Evolutionary conservation across 2,888 invertebrate genomes (phyloP).

Genomic region (Agriopis leucophaearia): DNA sequence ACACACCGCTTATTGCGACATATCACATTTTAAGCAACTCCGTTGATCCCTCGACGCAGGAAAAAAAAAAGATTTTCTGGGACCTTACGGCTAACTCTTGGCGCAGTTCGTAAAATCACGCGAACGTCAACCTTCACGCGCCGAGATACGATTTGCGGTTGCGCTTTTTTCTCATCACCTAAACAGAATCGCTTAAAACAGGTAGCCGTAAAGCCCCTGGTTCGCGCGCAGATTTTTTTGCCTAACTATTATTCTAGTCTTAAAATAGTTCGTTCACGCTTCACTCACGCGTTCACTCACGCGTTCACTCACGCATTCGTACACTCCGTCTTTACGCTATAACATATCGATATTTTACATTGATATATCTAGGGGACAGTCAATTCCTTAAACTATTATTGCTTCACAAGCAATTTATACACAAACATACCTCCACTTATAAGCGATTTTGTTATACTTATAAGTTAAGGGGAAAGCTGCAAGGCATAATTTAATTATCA

Average conservation of each 20-base stretch:
- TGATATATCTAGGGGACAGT: constrained; percentile 77
- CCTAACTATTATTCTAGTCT: constrained; percentile 84
- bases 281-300: constrained; percentile 62
- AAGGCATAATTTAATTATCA: constrained; percentile 50
- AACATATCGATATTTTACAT: constrained; percentile 77
- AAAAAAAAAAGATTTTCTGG: constrained; percentile 68
- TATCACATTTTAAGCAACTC: constrained; percentile 76
- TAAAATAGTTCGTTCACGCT: constrained; percentile 67
- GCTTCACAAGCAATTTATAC: constrained; percentile 64
- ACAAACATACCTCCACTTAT: constrained; percentile 43
- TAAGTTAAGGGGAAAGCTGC: constrained; percentile 49
- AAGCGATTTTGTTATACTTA: constrained; percentile 48
- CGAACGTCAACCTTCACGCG: no score
- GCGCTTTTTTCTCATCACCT: no score
- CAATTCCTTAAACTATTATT: constrained; percentile 74
- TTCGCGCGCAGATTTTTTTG: constrained; percentile 51
- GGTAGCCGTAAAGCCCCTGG: no score
- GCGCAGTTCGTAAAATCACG: no score
- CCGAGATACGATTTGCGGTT: no score
- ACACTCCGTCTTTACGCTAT: constrained; percentile 70
- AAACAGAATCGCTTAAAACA: no score
- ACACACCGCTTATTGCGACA: constrained; percentile 72
- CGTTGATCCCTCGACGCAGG: constrained; percentile 81
- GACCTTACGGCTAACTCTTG: no score
- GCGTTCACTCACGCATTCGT: constrained; percentile 61